Base-by-base conservation (phyloP, 2,888 invertebrate species). In the Hyposoter didymator region DNA sequence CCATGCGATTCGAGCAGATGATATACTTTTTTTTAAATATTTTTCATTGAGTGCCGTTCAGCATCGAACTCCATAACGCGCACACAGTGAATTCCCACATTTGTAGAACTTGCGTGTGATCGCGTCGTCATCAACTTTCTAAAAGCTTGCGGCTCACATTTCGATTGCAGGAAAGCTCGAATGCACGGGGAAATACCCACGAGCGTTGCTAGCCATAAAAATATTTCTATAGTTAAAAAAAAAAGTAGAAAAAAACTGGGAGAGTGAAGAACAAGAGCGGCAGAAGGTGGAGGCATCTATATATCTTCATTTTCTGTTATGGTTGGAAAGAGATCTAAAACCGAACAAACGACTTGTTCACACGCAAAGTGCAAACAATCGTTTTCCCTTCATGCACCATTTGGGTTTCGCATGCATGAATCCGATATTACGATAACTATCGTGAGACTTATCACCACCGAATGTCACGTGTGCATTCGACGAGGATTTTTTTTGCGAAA, bases 31-130 rank as follows among this genome's bases (percentile, higher is more conserved):
- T 72, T 49, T 52, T 55, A 32, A n/a, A n/a, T 72, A n/a, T 55
- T 39, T 72, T 8, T 28, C 59, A 59, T 59, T 59, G 59, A 14
- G 59, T 59, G 5, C 12, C 12, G 22, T 55, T 22, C 39, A 39
- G 43, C 19, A n/a, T 19, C 39, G 19, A 28, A 5, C 35, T 22
- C 22, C 17, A 49, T 52, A 59, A 32, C 49, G 47, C 32, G 62
- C 17, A n/a, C 7, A 75, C 3, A 39, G 45, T 49, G 39, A 32
- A 73, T 59, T 76, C 66, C 14, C 39, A 47, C 49, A 64, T 66
- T 62, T 70, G 74, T 70, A 62, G 47, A 79, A 78, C 67, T 84
- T 75, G 84, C 84, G 84, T 80, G 84, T 35, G 78, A 84, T 84
- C 62, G 59, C 62, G 69, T 74, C 79, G 22, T 55, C 74, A 69